Conservation (phyloP, 1,140 invertebrate species). For the Procambarus clarkii region DNA sequence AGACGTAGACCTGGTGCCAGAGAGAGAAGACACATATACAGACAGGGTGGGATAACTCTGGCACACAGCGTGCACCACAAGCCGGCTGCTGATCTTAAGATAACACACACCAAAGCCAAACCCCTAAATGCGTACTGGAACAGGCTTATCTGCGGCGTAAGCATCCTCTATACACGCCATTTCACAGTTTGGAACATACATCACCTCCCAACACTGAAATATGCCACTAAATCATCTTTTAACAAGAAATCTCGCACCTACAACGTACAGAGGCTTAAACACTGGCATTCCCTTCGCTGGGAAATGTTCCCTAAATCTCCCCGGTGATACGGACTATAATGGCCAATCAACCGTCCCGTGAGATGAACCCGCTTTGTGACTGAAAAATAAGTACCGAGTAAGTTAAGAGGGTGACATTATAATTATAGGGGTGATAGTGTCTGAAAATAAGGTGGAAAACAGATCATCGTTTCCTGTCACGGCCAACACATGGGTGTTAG, state of each 20-base stretch:
- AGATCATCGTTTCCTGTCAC: slow-evolving; percentile 13
- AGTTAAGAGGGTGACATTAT: slow-evolving; percentile 56
- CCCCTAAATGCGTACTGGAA: neutral
- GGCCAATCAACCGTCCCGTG: neutral
- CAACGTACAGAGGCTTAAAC: neutral
- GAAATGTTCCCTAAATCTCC: neutral
- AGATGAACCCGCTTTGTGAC: slow-evolving; percentile 17
- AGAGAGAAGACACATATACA: too few relatives aligned
- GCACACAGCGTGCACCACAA: too few relatives aligned
- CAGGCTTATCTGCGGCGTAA: neutral
- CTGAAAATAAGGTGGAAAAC: slow-evolving; percentile 55
- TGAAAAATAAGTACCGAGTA: slow-evolving; percentile 46
- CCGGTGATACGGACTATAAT: neutral
- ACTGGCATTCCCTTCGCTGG: neutral
- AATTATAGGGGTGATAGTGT: slow-evolving; percentile 53
- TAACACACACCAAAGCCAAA: neutral
- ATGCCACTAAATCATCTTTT: slow-evolving; percentile 57
- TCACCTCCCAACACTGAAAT: slow-evolving; percentile 47
- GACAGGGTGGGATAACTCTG: too few relatives aligned
- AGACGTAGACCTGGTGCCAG: too few relatives aligned
- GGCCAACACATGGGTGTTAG: slow-evolving; percentile 21
- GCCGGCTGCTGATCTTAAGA: neutral
- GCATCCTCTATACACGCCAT: slow-evolving; percentile 36
- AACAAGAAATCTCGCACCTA: slow-evolving; percentile 45
- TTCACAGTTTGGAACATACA: slow-evolving; percentile 48